Conservation (phyloP, 2,888 invertebrate species). For the Orchestes rusci region DNA sequence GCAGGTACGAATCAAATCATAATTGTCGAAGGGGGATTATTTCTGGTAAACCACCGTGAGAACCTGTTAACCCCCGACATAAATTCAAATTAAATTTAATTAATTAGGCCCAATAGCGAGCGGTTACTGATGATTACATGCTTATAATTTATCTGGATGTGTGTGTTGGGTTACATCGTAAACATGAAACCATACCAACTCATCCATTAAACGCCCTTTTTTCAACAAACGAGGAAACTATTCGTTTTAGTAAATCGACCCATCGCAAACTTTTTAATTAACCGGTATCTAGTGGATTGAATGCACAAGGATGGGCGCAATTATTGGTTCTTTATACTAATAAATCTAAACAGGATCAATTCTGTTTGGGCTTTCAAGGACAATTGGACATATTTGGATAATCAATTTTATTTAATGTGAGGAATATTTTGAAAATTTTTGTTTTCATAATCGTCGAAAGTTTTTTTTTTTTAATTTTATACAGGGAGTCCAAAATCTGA, state of each 20-base stretch:
- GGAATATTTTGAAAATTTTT: too few species aligned
- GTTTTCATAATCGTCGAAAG: too few species aligned
- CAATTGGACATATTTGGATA: too few species aligned
- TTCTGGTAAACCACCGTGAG: constrained; percentile 27
- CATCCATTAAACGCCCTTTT: constrained; percentile 18
- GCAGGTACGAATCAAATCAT: constrained; percentile 28
- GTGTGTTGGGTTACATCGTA: constrained; percentile 13
- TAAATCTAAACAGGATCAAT: too few species aligned
- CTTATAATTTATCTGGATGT: constrained; percentile 19
- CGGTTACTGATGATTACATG: constrained; percentile 21
- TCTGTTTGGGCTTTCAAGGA: too few species aligned
- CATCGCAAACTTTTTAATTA: constrained; percentile 5
- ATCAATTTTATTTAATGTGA: too few species aligned
- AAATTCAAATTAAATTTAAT: constrained; percentile 27
- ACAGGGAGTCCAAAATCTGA: too few species aligned
- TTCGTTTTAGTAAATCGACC: constrained; percentile 16
- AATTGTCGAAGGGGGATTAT: constrained; percentile 25
- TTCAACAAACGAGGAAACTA: constrained; percentile 10
- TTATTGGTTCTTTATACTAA: too few species aligned
- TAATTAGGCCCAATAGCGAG: constrained; percentile 24
- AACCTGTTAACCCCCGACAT: constrained; percentile 24
- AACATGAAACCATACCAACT: constrained; percentile 14
- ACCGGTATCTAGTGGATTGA: too few species aligned
- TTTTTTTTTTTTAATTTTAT: too few species aligned
- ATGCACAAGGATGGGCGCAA: too few species aligned